Percentiles rank a stretch among this genome's conserved stretches.
These are phyloP conservation scores for Piprites chloris DNA, from an alignment of 2,113 vertebrate species.

Conservation along the genomic window DNA sequence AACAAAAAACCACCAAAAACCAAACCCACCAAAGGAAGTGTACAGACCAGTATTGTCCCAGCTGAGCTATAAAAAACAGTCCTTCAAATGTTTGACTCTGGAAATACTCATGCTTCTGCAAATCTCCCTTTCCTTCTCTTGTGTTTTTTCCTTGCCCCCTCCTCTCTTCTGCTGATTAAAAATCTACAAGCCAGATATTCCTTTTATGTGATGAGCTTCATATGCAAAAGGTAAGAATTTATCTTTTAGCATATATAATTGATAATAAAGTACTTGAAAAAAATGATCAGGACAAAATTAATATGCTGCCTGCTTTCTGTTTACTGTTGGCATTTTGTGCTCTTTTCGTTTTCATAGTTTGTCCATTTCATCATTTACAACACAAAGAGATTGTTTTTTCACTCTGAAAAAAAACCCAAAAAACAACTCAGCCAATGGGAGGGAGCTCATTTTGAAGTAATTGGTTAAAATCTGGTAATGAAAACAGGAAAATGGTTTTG, in stretches of 20 bases:
- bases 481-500: constrained; percentile 64
- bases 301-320: constrained; percentile 29
- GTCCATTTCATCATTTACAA: constrained; percentile 61
- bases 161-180: constrained; percentile 36
- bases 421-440: not conserved
- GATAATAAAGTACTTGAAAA: constrained; percentile 50
- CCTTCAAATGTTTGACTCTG: constrained; percentile 21
- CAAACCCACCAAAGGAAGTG: constrained; percentile 5
- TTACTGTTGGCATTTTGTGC: constrained; percentile 26
- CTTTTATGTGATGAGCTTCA: not conserved
- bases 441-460: constrained; percentile 56
- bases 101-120: constrained; percentile 1
- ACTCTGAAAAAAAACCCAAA: not conserved
- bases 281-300: constrained; percentile 46
- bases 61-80: constrained; percentile 38
- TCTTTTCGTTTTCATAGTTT: constrained; percentile 34
- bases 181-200: constrained; percentile 27
- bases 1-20: no score
- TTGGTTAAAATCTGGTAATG: constrained; percentile 64
- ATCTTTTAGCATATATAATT: not conserved
- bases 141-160: constrained; percentile 4
- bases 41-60: constrained; percentile 41
- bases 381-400: constrained; percentile 26
- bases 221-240: not conserved
- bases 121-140: not conserved